Conservation (phyloP, 35 echinoderm and acorn worm species). For the Diadema setosum region DNA sequence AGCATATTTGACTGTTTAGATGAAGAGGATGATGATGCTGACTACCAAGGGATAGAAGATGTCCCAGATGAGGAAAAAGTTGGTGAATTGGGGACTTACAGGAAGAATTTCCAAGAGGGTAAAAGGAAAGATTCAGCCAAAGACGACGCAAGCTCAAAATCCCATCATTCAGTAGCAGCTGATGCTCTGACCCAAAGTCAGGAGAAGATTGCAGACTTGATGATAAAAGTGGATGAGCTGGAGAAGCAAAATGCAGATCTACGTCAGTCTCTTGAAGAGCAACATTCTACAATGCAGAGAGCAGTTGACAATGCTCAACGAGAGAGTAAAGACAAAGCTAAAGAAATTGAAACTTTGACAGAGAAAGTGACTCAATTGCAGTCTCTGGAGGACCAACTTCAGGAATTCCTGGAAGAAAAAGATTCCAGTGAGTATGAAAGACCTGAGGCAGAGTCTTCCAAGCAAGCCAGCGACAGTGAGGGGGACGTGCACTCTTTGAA, state of each 20-base stretch:
- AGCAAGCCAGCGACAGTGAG: neutral
- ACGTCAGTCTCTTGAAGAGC: neutral
- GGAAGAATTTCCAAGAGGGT: too few relatives aligned
- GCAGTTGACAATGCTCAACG: neutral
- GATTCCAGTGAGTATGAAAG: neutral
- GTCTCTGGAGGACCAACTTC: neutral
- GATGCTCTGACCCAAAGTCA: neutral
- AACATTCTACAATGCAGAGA: neutral
- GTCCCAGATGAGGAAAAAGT: neutral
- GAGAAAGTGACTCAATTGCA: neutral
- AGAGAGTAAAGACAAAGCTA: neutral
- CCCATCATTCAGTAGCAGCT: neutral
- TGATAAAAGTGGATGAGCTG: neutral
- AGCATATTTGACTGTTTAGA: constrained; percentile 24
- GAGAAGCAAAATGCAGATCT: neutral
- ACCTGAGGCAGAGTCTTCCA: neutral
- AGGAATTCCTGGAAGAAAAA: neutral
- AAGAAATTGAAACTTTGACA: neutral
- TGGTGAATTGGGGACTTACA: too few relatives aligned
- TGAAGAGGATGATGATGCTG: constrained; percentile 16
- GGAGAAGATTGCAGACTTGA: constrained; percentile 1
- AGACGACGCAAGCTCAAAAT: neutral
- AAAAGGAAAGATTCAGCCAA: neutral
- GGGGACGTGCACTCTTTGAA: neutral
- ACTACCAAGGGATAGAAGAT: too few relatives aligned